Conservation (phyloP, 1,140 invertebrate species). For the Danaus melanippus region DNA sequence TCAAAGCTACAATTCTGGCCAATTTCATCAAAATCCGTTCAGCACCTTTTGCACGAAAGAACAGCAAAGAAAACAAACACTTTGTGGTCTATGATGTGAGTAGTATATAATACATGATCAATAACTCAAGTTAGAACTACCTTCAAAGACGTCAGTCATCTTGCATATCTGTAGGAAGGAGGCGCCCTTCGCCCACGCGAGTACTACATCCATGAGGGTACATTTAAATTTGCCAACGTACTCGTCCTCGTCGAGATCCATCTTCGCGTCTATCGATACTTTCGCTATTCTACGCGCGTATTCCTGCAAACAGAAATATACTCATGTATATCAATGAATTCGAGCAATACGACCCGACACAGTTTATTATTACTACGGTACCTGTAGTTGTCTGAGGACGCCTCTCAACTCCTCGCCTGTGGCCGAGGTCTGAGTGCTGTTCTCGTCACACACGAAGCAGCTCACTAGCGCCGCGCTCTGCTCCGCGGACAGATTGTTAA, state of each 20-base stretch:
- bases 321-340: too few species aligned
- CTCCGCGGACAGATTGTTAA: conserved; percentile 87
- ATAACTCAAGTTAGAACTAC: conserved; percentile 50
- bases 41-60: too few species aligned
- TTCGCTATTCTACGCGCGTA: conserved; percentile 92
- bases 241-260: conserved; percentile 90
- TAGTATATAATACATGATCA: too few species aligned
- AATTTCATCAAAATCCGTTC: too few species aligned
- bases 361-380: conserved; percentile 28
- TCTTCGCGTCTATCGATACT: conserved; percentile 91
- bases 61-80: too few species aligned
- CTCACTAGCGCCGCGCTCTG: conserved; percentile 92
- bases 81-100: too few species aligned
- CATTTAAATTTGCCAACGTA: conserved; percentile 97
- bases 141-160: conserved; percentile 99
- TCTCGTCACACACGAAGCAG: conserved; percentile 99
- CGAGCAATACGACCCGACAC: too few species aligned
- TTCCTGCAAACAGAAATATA: conserved; percentile 75
- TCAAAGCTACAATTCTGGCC: too few species aligned
- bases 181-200: conserved; percentile 95
- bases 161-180: conserved; percentile 94
- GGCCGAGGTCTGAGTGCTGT: conserved; percentile 86
- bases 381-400: conserved; percentile 89
- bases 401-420: conserved; percentile 90
- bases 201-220: conserved; percentile 97